A percentile compares a stretch with the other conserved stretches of the same genome.
These are phyloP conservation scores for Drosophila hydei DNA, from an alignment of 1,140 invertebrate species.

Conservation along the genomic window DNA sequence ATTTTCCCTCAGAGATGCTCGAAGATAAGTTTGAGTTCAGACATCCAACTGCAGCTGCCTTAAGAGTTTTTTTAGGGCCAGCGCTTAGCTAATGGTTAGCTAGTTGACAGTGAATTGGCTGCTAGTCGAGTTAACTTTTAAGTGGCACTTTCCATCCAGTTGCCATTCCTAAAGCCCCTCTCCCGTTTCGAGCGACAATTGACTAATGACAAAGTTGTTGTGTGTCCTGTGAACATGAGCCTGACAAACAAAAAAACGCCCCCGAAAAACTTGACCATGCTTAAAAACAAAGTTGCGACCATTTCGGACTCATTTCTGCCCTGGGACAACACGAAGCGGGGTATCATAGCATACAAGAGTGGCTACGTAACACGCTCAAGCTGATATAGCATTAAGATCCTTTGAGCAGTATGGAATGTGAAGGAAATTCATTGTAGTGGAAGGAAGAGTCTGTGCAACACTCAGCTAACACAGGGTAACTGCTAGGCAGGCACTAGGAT, in stretches of 20 bases:
- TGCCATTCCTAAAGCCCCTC: no score
- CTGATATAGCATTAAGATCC: no score
- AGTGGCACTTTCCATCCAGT: constrained; percentile 12
- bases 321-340: background rate
- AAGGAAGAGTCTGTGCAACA: no score
- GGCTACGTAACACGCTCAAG: no score
- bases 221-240: constrained; percentile 23
- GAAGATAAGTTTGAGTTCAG: background rate
- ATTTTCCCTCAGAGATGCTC: no score
- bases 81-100: constrained; percentile 11
- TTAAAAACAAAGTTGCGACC: constrained; percentile 71
- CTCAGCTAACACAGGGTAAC: no score
- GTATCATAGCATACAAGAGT: background rate
- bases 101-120: constrained; percentile 15
- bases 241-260: constrained; percentile 12
- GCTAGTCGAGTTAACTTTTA: constrained; percentile 37
- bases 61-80: background rate
- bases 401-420: no score
- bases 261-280: constrained; percentile 63
- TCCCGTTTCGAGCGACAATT: background rate
- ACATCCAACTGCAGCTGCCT: background rate
- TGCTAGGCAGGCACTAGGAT: background rate
- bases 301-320: constrained; percentile 43
- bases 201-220: constrained; percentile 67
- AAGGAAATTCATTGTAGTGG: no score